Percentiles rank a stretch among this genome's conserved stretches.
phyloP scores from a whole-genome alignment of 2,113 vertebrate genomes.

The Phocoena sinus region DNA sequence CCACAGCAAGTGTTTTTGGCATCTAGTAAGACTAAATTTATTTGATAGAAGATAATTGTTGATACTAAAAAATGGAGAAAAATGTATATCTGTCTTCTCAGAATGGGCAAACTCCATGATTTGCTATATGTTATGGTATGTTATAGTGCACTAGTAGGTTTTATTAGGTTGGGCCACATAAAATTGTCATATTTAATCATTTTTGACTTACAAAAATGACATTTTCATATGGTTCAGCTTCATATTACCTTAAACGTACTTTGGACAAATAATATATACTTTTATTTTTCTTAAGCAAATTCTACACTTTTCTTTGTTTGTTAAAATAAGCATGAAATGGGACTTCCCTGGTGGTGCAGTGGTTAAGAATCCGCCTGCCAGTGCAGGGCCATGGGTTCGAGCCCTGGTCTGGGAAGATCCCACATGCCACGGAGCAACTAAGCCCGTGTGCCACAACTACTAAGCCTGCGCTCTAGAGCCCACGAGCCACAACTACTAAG shows the following conservation, averaged over 20 bases:
- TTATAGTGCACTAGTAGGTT: neutral
- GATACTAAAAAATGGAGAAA: neutral
- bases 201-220: neutral
- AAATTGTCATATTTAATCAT: neutral
- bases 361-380: no score
- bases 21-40: neutral
- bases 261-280: neutral
- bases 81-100: neutral
- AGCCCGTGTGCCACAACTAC: no score
- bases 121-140: neutral
- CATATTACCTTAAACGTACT: neutral
- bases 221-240: neutral
- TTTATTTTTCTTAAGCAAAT: constrained; percentile 16
- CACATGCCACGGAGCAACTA: no score
- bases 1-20: neutral
- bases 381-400: no score
- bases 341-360: no score
- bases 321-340: neutral
- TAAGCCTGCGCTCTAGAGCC: no score
- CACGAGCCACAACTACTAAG: no score
- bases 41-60: neutral
- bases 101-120: neutral
- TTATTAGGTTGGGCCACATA: neutral
- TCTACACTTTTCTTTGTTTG: neutral
- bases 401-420: no score